phyloP scores from a whole-genome alignment of 2,113 vertebrate species.

The Oncorhynchus nerka region DNA sequence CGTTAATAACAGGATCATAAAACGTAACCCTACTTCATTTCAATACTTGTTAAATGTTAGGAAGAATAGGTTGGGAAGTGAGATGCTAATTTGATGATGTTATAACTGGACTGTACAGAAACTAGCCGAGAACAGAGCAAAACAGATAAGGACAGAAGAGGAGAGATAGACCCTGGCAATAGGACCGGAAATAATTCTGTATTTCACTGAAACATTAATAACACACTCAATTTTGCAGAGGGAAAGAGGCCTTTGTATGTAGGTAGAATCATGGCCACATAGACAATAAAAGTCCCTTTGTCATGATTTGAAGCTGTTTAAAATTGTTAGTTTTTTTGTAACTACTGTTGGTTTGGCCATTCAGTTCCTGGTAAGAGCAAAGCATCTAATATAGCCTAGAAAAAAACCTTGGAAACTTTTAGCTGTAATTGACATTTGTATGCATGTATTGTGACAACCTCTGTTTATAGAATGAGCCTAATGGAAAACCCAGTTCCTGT shows the following conservation, averaged over 20 bases:
- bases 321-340: slow-evolving; percentile 53
- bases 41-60: too few relatives aligned
- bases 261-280: slow-evolving; percentile 32
- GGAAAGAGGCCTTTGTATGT: too few relatives aligned
- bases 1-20: background rate
- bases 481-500: slow-evolving; percentile 17
- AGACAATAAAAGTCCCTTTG: slow-evolving; percentile 54
- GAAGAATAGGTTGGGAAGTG: too few relatives aligned
- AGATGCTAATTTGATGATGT: too few relatives aligned
- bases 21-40: too few relatives aligned
- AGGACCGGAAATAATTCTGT: background rate
- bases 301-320: slow-evolving; percentile 56
- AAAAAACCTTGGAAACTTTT: slow-evolving; percentile 15
- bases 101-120: too few relatives aligned
- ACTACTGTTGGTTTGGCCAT: slow-evolving; percentile 34
- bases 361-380: slow-evolving; percentile 3
- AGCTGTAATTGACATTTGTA: background rate
- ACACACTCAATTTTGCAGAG: slow-evolving; percentile 57
- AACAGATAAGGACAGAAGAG: background rate
- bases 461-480: slow-evolving; percentile 13
- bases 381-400: background rate
- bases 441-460: background rate
- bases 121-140: background rate
- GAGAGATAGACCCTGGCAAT: background rate
- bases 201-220: slow-evolving; percentile 15